These are phyloP conservation scores for Caenorhabditis parvicauda DNA, from an alignment of 2,888 invertebrate genomes.

Conservation along the genomic window DNA sequence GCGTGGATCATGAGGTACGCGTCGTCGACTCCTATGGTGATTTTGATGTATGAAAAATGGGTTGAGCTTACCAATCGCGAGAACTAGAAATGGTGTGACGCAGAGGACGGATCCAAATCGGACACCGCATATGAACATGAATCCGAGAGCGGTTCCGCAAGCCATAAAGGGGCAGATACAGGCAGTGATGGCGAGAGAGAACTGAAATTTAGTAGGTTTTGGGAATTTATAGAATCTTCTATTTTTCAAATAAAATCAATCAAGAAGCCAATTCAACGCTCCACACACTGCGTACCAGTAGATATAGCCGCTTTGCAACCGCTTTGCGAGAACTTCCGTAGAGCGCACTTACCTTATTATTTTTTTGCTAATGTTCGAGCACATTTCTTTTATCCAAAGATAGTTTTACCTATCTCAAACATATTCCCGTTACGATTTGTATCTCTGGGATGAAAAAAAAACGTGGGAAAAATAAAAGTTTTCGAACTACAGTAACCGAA, in stretches of 20 bases:
- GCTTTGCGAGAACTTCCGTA: too few relatives aligned
- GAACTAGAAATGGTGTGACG: constrained; percentile 55
- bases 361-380: too few relatives aligned
- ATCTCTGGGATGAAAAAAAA: too few relatives aligned
- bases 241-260: neutral
- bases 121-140: constrained; percentile 49
- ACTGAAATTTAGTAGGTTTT: constrained; percentile 14
- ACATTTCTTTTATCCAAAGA: too few relatives aligned
- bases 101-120: constrained; percentile 53
- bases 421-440: too few relatives aligned
- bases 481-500: too few relatives aligned
- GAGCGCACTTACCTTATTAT: too few relatives aligned
- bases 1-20: constrained; percentile 60
- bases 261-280: neutral
- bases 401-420: too few relatives aligned
- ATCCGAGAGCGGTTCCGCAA: constrained; percentile 54
- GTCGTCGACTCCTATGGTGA: constrained; percentile 46
- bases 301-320: too few relatives aligned
- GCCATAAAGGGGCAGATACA: constrained; percentile 60
- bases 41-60: too few relatives aligned
- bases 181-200: constrained; percentile 51
- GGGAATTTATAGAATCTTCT: neutral
- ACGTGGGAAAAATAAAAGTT: too few relatives aligned
- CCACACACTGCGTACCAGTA: too few relatives aligned
- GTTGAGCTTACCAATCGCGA: constrained; percentile 51